Conservation (phyloP, 1,140 invertebrate genomes). For the Riptortus pedestris region DNA sequence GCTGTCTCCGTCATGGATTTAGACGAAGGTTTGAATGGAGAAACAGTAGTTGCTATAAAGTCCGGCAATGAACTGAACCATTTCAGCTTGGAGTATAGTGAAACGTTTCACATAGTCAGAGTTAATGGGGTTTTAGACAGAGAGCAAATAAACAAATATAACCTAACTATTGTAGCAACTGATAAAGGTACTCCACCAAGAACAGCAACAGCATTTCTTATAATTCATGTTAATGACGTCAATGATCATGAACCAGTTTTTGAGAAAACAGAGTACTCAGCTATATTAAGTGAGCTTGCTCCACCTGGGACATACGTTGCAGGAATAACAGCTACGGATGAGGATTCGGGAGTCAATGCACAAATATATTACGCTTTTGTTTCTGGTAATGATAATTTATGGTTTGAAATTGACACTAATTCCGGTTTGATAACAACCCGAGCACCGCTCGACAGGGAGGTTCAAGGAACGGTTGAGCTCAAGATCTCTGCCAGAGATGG, state of each 20-base stretch:
- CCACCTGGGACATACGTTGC: constrained; percentile 78
- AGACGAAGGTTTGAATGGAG: constrained; percentile 82
- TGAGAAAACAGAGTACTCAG: constrained; percentile 83
- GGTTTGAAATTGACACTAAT: constrained; percentile 73
- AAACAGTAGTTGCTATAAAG: constrained; percentile 70
- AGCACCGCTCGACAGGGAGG: constrained; percentile 70
- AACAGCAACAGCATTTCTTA: constrained; percentile 72
- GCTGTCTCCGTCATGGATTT: constrained; percentile 84
- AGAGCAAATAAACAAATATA: constrained; percentile 84
- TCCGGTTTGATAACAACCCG: constrained; percentile 79
- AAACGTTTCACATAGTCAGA: constrained; percentile 77
- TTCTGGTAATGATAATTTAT: constrained; percentile 72
- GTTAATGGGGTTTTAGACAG: constrained; percentile 84
- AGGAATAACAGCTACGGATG: constrained; percentile 78
- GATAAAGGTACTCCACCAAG: constrained; percentile 77
- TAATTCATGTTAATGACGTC: constrained; percentile 87
- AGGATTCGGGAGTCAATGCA: constrained; percentile 81
- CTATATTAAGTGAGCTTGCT: constrained; percentile 74
- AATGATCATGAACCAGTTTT: constrained; percentile 93
- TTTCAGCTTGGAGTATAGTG: constrained; percentile 73
- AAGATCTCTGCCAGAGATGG: constrained; percentile 77
- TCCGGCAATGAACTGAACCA: constrained; percentile 83
- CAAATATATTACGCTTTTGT: constrained; percentile 78
- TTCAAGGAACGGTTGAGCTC: constrained; percentile 67
- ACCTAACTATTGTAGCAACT: constrained; percentile 79